Percentiles rank a stretch among this genome's conserved stretches.
phyloP scores from a whole-genome alignment of 1,140 invertebrate species.

The Papilio polytes region DNA sequence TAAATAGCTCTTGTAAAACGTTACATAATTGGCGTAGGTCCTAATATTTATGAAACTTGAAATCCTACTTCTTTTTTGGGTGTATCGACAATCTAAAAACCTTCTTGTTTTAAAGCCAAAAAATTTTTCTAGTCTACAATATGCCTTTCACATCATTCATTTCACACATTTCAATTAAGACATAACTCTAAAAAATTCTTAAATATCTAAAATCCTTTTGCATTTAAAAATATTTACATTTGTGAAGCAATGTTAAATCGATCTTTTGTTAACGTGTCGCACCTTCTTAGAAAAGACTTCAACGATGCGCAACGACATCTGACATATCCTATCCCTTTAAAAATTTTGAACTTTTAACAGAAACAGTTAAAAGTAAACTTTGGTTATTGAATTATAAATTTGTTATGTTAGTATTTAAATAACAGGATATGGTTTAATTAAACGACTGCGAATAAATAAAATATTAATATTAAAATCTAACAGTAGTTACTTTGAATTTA shows the following conservation, averaged over 20 bases:
- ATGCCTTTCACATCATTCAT: no score
- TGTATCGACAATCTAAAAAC: background rate
- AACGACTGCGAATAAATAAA: background rate
- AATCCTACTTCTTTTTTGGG: background rate
- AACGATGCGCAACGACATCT: slow-evolving; percentile 45
- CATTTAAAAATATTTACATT: background rate
- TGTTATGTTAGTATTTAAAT: no score
- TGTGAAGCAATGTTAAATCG: background rate
- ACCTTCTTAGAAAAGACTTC: slow-evolving; percentile 63
- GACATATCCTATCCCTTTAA: background rate
- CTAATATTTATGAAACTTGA: no score
- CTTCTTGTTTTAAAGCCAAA: background rate
- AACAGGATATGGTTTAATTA: background rate
- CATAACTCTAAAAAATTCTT: background rate
- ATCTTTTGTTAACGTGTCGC: background rate
- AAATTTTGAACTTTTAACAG: background rate
- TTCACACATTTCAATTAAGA: no score
- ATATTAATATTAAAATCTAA: background rate
- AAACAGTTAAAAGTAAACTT: background rate
- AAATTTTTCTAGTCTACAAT: background rate
- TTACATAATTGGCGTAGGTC: no score
- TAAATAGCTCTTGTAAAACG: no score
- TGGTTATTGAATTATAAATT: background rate
- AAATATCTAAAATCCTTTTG: background rate
- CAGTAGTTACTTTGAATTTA: background rate